These are phyloP conservation scores for Chelonus insularis DNA, from an alignment of 1,140 invertebrate species.

Conservation along the genomic window DNA sequence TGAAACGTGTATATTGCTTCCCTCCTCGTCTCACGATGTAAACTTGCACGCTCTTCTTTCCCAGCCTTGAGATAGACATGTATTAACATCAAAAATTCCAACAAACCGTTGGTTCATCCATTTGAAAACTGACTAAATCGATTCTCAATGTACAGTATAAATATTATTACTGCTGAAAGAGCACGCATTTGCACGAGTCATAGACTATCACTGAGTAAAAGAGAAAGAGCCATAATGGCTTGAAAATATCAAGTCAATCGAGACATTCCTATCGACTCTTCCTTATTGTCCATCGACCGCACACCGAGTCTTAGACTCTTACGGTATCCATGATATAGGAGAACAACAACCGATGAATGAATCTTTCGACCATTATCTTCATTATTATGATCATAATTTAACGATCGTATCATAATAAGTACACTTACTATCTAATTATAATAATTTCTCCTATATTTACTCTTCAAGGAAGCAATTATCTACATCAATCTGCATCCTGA, in stretches of 20 bases:
- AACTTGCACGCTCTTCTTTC: neutral
- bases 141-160: too few species aligned
- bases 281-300: slow-evolving; percentile 3
- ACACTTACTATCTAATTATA: slow-evolving; percentile 8
- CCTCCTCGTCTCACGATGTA: neutral
- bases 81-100: too few species aligned
- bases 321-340: slow-evolving; percentile 4
- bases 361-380: neutral
- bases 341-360: slow-evolving; percentile 5
- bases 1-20: slow-evolving; percentile 13
- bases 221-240: neutral
- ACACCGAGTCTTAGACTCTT: neutral
- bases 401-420: slow-evolving; percentile 1
- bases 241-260: slow-evolving; percentile 4
- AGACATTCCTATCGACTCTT: slow-evolving; percentile 2
- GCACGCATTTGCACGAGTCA: too few species aligned
- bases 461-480: slow-evolving; percentile 1
- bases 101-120: too few species aligned
- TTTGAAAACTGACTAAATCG: too few species aligned
- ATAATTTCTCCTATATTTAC: slow-evolving; percentile 1
- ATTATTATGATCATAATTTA: slow-evolving; percentile 1
- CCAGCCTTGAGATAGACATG: neutral
- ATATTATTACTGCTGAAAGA: too few species aligned
- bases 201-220: too few species aligned
- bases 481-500: neutral